Percentiles rank a stretch among this genome's conserved stretches.
These are phyloP conservation scores for Dusona sp. DNA, from an alignment of 2,888 invertebrate genomes.

Conservation along the genomic window DNA sequence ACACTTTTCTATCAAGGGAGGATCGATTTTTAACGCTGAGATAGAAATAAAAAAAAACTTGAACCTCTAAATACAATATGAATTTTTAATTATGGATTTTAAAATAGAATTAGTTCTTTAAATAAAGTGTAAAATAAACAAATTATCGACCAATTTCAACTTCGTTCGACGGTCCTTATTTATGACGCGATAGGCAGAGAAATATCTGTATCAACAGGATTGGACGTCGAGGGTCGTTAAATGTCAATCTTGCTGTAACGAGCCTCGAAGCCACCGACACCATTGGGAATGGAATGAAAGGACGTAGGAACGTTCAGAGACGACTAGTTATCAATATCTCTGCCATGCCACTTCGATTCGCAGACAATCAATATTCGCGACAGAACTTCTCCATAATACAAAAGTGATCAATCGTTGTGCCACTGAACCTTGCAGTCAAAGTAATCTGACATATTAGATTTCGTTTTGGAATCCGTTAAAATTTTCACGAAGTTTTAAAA, in stretches of 20 bases:
- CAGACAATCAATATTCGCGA: background rate
- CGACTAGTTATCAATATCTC: conserved; percentile 9
- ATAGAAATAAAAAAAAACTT: background rate
- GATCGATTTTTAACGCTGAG: background rate
- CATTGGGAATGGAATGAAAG: background rate
- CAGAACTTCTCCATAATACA: background rate
- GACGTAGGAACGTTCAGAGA: background rate
- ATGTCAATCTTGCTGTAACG: conserved; percentile 37
- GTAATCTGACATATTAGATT: conserved; percentile 1
- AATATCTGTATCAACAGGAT: background rate
- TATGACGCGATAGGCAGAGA: background rate
- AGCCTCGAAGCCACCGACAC: conserved; percentile 8
- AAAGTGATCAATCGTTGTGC: background rate
- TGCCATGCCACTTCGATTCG: background rate
- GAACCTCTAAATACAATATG: background rate
- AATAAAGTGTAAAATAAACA: background rate
- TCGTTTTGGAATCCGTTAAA: background rate
- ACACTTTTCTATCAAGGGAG: background rate
- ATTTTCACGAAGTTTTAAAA: conserved; percentile 17
- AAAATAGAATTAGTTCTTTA: background rate
- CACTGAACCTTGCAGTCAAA: background rate
- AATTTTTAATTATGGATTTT: background rate
- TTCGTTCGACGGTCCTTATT: background rate
- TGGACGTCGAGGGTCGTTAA: conserved; percentile 1
- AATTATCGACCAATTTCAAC: background rate